Base-by-base conservation (phyloP, 2,888 invertebrate genomes). In the Hesperia comma region DNA sequence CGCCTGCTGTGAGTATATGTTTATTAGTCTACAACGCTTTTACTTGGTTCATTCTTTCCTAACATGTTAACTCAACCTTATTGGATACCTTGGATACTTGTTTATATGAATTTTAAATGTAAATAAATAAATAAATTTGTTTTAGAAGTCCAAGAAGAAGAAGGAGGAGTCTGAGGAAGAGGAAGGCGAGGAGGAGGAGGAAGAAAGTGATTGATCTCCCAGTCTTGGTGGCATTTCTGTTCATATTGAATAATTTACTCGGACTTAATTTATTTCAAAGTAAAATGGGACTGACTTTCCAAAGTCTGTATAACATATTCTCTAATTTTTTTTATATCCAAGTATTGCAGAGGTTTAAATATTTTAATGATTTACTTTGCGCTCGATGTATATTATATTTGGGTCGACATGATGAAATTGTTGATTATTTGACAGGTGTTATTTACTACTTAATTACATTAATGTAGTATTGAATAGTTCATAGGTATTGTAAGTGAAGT, bases 91-190 rank as follows among this genome's bases (percentile, higher is more conserved):
- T 6, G 3, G 21, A 17, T 12, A 19, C 37, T 37, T 63, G 43
- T 32, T 61, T 26, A 58, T 61, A 17, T n/a, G n/a, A n/a, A n/a
- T n/a, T n/a, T n/a, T n/a, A n/a, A n/a, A n/a, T n/a, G n/a, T n/a
- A n/a, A n/a, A n/a, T n/a, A n/a, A n/a, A n/a, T 33, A 6, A 54
- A 68, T 71, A 70, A 70, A 63, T 68, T 70, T 69, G 69, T 77
- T 76, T 17, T 72, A 88, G 92, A 93, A 87, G 81, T 90, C 87
- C 77, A 92, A 88, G 88, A 93, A 87, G 93, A 95, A 92, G 94
- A 95, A 93, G 94, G 94, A 93, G 80, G 94, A 94, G 78, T 93
- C 93, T 0, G 95, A 95, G 43, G 94, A 95, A 63, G 94, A 94
- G 70, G 95, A 94, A 41, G 95, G 94, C 68, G 95, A 95, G 64